These are phyloP conservation scores for Helleia helle DNA, from an alignment of 2,888 invertebrate species.

Conservation along the genomic window DNA sequence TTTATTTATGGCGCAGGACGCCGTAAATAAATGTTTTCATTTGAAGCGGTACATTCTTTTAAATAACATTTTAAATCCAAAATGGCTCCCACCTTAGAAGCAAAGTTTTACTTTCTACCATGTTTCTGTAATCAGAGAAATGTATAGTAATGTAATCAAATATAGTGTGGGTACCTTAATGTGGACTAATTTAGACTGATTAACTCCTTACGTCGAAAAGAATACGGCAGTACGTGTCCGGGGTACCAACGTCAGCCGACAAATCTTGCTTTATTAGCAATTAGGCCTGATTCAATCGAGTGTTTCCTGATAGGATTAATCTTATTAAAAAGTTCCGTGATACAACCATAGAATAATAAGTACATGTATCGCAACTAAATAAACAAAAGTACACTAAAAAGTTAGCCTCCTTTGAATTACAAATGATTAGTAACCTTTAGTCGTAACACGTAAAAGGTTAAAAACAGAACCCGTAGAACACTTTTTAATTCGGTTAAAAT, in stretches of 20 bases:
- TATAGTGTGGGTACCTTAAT: conserved; percentile 10
- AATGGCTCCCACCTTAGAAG: not conserved
- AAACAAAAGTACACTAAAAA: too few species aligned
- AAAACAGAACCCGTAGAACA: too few species aligned
- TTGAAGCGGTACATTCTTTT: too few species aligned
- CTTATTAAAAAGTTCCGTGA: conserved; percentile 18
- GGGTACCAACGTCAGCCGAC: conserved; percentile 18
- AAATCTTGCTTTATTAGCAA: conserved; percentile 22
- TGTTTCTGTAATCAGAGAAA: conserved; percentile 1
- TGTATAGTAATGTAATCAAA: conserved; percentile 2
- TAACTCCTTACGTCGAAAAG: conserved; percentile 31
- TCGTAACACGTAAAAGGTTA: too few species aligned
- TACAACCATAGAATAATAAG: conserved; percentile 3
- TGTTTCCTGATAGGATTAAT: conserved; percentile 20
- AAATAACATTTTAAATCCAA: too few species aligned
- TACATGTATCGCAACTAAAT: too few species aligned
- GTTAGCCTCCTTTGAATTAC: too few species aligned
- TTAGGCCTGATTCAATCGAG: conserved; percentile 22
- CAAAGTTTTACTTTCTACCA: not conserved
- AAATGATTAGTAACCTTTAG: too few species aligned
- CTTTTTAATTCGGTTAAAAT: too few species aligned
- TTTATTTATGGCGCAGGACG: too few species aligned
- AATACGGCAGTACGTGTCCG: conserved; percentile 21
- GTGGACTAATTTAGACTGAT: conserved; percentile 56
- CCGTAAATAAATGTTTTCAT: too few species aligned